These are phyloP conservation scores for Elymnias hypermnestra DNA, from an alignment of 1,140 invertebrate genomes.

Conservation along the genomic window DNA sequence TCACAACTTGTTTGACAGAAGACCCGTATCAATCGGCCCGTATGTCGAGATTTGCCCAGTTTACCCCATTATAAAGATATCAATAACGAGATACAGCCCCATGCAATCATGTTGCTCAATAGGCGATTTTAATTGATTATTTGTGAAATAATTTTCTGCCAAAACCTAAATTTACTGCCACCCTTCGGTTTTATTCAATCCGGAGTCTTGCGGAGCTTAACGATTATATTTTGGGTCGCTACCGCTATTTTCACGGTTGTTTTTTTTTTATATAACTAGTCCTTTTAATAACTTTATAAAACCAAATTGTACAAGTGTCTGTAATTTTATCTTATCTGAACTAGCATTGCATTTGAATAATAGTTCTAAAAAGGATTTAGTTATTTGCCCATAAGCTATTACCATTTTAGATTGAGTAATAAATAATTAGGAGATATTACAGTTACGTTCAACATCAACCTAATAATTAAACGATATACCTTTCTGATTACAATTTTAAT, in stretches of 20 bases:
- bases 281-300: no score
- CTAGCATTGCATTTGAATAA: no score
- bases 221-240: background rate
- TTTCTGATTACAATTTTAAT: no score
- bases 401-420: no score
- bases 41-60: conserved; percentile 59
- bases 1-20: conserved; percentile 37
- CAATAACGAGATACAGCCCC: conserved; percentile 62
- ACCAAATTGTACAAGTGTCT: no score
- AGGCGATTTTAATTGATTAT: conserved; percentile 65
- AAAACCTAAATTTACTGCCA: conserved; percentile 31
- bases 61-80: conserved; percentile 70
- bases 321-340: no score
- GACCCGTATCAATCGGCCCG: conserved; percentile 67
- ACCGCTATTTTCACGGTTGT: conserved; percentile 9
- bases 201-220: conserved; percentile 23
- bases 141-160: conserved; percentile 60
- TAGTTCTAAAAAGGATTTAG: no score
- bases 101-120: conserved; percentile 44
- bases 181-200: conserved; percentile 21
- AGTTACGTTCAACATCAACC: no score
- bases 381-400: no score
- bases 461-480: no score
- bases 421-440: no score
- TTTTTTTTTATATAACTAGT: background rate